phyloP scores from a whole-genome alignment of 2,113 vertebrate species.

The Antechinus flavipes region DNA sequence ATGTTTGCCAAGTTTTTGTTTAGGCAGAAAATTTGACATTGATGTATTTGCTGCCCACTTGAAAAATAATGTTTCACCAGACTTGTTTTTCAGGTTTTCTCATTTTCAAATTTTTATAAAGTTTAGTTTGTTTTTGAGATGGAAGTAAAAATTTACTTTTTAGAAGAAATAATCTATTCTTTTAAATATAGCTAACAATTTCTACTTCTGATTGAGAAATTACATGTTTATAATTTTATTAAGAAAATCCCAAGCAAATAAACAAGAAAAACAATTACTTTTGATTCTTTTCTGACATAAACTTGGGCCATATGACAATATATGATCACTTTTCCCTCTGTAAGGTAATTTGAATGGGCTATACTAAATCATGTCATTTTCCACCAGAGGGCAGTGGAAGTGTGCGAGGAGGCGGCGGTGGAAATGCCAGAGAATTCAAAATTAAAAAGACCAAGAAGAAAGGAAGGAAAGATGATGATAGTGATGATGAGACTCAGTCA shows the following conservation, averaged over 20 bases:
- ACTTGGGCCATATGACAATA: constrained; percentile 14
- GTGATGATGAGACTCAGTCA: constrained; percentile 90
- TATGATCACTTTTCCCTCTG: constrained; percentile 21
- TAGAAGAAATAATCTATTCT: neutral
- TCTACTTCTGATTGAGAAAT: neutral
- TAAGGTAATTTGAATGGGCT: constrained; percentile 16
- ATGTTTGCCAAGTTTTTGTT: constrained; percentile 33
- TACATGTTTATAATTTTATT: neutral
- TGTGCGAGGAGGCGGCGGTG: constrained; percentile 88
- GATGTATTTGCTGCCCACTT: constrained; percentile 22
- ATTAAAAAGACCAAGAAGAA: constrained; percentile 96
- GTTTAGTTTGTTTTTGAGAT: neutral
- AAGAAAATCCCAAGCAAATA: neutral
- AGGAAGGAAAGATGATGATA: constrained; percentile 92
- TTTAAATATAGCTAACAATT: neutral
- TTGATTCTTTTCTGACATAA: constrained; percentile 27
- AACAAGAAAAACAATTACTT: neutral
- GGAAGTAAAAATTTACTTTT: neutral
- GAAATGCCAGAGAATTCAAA: constrained; percentile 94
- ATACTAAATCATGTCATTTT: constrained; percentile 69
- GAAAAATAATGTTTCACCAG: constrained; percentile 14
- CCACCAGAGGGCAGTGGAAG: constrained; percentile 93
- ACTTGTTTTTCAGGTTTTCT: neutral
- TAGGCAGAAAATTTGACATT: constrained; percentile 5
- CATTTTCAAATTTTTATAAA: neutral